A percentile compares a stretch with the other conserved stretches of the same genome.
Conservation (phyloP, 2,797 vertebrate species). For the Spondyliosoma cantharus region DNA sequence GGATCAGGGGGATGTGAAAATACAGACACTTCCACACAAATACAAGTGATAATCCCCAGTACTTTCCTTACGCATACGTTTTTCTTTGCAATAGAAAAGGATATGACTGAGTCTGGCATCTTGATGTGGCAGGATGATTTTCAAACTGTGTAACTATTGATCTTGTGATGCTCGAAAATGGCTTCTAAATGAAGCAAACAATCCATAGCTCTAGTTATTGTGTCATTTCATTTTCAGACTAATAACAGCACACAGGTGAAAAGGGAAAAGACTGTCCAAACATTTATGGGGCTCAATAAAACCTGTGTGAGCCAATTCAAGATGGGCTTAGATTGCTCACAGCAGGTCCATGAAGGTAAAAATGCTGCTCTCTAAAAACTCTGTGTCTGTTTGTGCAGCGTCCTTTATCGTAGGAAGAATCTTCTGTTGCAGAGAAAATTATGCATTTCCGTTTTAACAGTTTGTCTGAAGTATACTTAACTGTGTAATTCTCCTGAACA, state of each 20-base stretch:
- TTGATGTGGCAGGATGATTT: slow-evolving; percentile 8
- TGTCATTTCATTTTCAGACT: slow-evolving; percentile 43
- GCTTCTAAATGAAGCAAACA: slow-evolving; percentile 25
- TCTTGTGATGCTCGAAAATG: slow-evolving; percentile 22
- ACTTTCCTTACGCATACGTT: not conserved
- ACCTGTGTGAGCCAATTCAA: slow-evolving; percentile 33
- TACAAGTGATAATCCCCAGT: not conserved
- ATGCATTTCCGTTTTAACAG: slow-evolving; percentile 9
- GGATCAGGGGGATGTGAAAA: slow-evolving; percentile 13
- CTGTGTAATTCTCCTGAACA: not conserved
- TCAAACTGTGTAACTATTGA: slow-evolving; percentile 25
- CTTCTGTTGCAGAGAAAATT: not conserved
- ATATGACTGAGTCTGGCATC: not conserved
- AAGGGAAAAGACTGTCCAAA: slow-evolving; percentile 39
- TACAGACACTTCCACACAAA: not conserved
- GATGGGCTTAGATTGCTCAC: slow-evolving; percentile 37
- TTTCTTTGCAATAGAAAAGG: not conserved
- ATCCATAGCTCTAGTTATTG: slow-evolving; percentile 13
- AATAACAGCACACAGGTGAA: not conserved
- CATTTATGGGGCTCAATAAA: slow-evolving; percentile 49
- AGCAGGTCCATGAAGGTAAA: slow-evolving; percentile 50
- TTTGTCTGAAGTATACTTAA: slow-evolving; percentile 22
- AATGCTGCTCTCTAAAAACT: slow-evolving; percentile 30
- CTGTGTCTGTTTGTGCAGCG: not conserved
- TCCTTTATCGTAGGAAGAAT: slow-evolving; percentile 4